These are phyloP conservation scores for Planiliza haematocheilus DNA, from an alignment of 2,113 vertebrate species.

Conservation along the genomic window DNA sequence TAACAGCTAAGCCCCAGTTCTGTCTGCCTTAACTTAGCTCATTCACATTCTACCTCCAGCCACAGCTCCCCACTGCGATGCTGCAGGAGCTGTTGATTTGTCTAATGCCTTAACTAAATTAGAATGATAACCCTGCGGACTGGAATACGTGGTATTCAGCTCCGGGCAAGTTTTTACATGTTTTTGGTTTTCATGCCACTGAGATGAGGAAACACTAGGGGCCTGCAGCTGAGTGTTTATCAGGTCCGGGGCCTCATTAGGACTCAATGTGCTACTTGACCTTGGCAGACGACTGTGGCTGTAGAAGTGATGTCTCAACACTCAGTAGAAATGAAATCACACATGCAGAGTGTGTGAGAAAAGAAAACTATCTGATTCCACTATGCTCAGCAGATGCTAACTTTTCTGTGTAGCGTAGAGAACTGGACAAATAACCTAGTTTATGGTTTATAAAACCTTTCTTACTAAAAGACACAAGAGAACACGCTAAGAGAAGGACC, in stretches of 20 bases:
- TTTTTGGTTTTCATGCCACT: conserved; percentile 40
- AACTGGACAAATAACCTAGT: too few relatives aligned
- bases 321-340: conserved; percentile 30
- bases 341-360: conserved; percentile 36
- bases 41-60: conserved; percentile 72
- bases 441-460: too few relatives aligned
- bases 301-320: conserved; percentile 32
- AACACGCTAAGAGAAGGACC: neutral
- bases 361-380: neutral
- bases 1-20: conserved; percentile 77
- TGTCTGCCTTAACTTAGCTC: conserved; percentile 77
- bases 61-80: conserved; percentile 48
- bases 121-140: conserved; percentile 66
- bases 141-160: conserved; percentile 44
- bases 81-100: conserved; percentile 69
- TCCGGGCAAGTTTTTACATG: conserved; percentile 32
- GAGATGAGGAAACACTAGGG: neutral
- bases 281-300: conserved; percentile 47
- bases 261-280: conserved; percentile 60
- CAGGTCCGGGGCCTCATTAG: conserved; percentile 46
- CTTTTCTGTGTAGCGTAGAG: too few relatives aligned
- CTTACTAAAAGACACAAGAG: too few relatives aligned
- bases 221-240: conserved; percentile 45
- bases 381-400: too few relatives aligned
- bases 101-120: conserved; percentile 72